Base-by-base conservation (phyloP, 2,113 vertebrate species). In the Ailurus styani region DNA sequence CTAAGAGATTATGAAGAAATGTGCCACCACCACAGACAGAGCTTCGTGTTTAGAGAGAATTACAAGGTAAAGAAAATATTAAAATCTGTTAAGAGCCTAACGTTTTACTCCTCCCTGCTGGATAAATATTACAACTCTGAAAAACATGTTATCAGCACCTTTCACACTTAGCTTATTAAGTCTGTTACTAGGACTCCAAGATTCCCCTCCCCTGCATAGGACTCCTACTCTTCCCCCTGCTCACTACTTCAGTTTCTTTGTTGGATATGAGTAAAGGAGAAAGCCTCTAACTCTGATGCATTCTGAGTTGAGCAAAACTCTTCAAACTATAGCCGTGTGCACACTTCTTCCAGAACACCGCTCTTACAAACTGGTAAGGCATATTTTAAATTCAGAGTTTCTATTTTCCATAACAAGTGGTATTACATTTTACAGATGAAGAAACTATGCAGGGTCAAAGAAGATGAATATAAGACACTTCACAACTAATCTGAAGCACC, bases 261-360 rank as follows among this genome's bases (percentile, higher is more conserved):
- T 12, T 15, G 8, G 4, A 7, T 0, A 50, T 3, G 21, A 75
- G 47, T 29, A 13, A 75, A 75, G 70, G 0, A 45, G 40, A 57
- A 66, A 60, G 54, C 23, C 64, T 75, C 27, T 27, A 20, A 77
- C 55, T 45, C 1, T 25, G 66, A 62, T 3, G 50, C 8, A 42
- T 66, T 13, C n/a, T 9, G 13, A 40, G 54, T 1, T 34, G 12
- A 92, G n/a, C 4, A 23, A 45, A 90, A 37, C 21, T 75, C 31
- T n/a, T n/a, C 15, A 42, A 3, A 37, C 40, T 40, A 2, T 31
- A 21, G 4, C 1, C 10, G 12, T 2, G 0, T 0, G 10, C 4
- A n/a, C 31, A 42, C 52, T 40, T 50, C 75, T 34, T 47, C 68
- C 8, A 29, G 91, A 29, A 50, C 37, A n/a, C 14, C 34, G 0